Percentiles rank a stretch among this genome's conserved stretches.
Evolutionary conservation across 2,797 vertebrate species (phyloP).

Genomic region (Acipenser oxyrinchus): DNA sequence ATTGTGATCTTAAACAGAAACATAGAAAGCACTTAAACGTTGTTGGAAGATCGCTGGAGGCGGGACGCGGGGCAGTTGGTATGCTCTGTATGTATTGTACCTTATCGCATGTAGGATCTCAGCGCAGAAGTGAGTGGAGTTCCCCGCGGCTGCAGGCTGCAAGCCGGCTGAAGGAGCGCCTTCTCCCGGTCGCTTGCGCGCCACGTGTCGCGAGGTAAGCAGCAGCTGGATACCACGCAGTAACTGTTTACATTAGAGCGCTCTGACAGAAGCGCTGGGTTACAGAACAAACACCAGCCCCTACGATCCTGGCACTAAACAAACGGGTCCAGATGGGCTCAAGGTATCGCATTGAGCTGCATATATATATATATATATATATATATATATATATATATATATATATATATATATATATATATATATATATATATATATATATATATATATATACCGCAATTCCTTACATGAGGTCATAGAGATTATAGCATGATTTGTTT

Average conservation of each 20-base stretch:
- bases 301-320: neutral
- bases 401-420: no score
- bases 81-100: conserved; percentile 1
- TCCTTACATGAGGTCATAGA: no score
- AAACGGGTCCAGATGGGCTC: neutral
- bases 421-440: no score
- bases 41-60: conserved; percentile 26
- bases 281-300: neutral
- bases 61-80: conserved; percentile 20
- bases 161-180: conserved; percentile 56
- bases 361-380: no score
- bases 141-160: conserved; percentile 57
- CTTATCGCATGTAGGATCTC: conserved; percentile 48
- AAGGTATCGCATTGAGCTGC: no score
- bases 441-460: no score
- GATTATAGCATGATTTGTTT: no score
- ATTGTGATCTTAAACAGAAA: no score
- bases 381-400: no score
- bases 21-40: conserved; percentile 37
- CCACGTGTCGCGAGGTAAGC: conserved; percentile 68
- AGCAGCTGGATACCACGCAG: conserved; percentile 49
- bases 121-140: conserved; percentile 48
- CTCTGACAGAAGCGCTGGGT: conserved; percentile 5
- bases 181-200: conserved; percentile 62
- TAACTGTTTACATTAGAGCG: conserved; percentile 24